phyloP scores from a whole-genome alignment of 2,113 vertebrate species.

The Pituophis catenifer region DNA sequence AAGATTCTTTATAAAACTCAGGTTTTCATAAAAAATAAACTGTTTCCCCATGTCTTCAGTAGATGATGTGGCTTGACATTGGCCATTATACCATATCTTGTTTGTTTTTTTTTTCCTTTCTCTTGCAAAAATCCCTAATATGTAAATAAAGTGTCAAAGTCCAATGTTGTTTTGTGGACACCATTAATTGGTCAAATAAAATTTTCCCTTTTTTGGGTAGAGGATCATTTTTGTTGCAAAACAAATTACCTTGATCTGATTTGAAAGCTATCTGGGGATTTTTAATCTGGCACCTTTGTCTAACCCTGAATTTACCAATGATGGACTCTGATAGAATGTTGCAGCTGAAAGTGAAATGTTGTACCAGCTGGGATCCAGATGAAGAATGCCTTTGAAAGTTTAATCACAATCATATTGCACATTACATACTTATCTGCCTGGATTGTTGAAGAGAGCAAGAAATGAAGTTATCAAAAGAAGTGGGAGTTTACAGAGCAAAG shows the following conservation, averaged over 20 bases:
- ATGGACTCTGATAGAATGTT: slow-evolving; percentile 38
- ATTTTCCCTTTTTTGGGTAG: neutral
- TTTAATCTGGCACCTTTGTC: slow-evolving; percentile 59
- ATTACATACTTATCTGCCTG: slow-evolving; percentile 59
- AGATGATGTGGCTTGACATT: neutral
- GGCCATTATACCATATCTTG: neutral
- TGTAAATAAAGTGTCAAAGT: slow-evolving; percentile 7
- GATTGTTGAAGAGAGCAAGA: slow-evolving; percentile 63
- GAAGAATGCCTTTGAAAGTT: slow-evolving; percentile 66
- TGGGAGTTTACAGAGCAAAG: slow-evolving; percentile 33
- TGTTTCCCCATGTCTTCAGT: neutral
- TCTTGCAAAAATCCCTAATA: neutral
- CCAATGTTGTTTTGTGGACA: neutral
- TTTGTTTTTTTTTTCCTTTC: neutral
- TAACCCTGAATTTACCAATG: slow-evolving; percentile 46
- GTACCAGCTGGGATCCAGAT: slow-evolving; percentile 69
- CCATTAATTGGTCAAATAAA: neutral
- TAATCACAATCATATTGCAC: slow-evolving; percentile 65
- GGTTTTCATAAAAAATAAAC: neutral
- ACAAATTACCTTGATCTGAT: slow-evolving; percentile 45
- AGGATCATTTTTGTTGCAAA: neutral
- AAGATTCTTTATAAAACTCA: neutral
- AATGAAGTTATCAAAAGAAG: slow-evolving; percentile 58
- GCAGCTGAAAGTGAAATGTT: slow-evolving; percentile 56
- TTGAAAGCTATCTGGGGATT: slow-evolving; percentile 43